Evolutionary conservation across 2,888 invertebrate species (phyloP).

Genomic region (Mimumesa dahlbomi): DNA sequence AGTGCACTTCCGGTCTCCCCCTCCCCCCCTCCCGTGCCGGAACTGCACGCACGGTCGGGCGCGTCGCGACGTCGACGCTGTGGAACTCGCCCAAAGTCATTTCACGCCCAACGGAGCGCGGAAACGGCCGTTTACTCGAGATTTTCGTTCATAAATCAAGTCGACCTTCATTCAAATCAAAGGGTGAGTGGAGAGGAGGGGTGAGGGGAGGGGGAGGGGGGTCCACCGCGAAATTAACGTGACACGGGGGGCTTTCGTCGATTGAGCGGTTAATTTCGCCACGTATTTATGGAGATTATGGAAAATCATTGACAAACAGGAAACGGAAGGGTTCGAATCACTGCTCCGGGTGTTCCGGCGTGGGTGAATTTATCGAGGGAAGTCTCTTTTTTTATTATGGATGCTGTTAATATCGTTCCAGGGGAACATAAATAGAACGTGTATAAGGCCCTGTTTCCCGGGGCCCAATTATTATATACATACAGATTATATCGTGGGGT

Average conservation of each 20-base stretch:
- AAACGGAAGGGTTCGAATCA: slow-evolving; percentile 43
- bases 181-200: no score
- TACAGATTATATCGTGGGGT: no score
- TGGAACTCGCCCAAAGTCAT: slow-evolving; percentile 69
- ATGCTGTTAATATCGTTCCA: no score
- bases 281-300: slow-evolving; percentile 32
- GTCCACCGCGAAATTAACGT: slow-evolving; percentile 1
- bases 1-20: slow-evolving; percentile 56
- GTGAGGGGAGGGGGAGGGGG: no score
- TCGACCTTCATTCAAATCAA: slow-evolving; percentile 29
- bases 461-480: no score
- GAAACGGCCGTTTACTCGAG: slow-evolving; percentile 68
- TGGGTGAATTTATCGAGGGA: neutral
- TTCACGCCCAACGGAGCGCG: slow-evolving; percentile 73
- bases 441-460: no score
- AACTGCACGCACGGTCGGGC: slow-evolving; percentile 57
- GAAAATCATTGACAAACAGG: slow-evolving; percentile 33
- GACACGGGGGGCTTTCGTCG: slow-evolving; percentile 30
- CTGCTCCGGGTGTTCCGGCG: neutral
- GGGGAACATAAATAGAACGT: no score
- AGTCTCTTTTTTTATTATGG: no score
- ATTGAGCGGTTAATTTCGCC: slow-evolving; percentile 30
- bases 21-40: no score
- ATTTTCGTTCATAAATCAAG: slow-evolving; percentile 72
- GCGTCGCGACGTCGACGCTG: slow-evolving; percentile 50